Base-by-base conservation (phyloP, 2,113 vertebrate species). In the Pomatostomus ruficeps region DNA sequence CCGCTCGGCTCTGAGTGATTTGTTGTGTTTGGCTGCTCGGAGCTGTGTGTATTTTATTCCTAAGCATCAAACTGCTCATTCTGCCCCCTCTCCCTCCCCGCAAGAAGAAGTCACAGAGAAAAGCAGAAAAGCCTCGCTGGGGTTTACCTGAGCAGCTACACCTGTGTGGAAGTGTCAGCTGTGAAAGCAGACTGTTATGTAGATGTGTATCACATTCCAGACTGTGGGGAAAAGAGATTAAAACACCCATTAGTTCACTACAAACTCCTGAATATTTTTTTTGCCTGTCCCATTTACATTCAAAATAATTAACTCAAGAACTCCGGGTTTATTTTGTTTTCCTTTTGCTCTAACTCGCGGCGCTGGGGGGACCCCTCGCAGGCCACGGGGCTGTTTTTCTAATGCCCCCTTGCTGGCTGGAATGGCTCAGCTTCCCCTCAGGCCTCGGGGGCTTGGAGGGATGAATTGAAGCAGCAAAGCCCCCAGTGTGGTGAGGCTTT, bases 21-120 rank as follows among this genome's bases (percentile, higher is more conserved):
- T 89, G 95, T 89, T 91, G 91, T 91, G 85, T 95, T 96, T 91
- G 95, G 91, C 94, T 88, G 51, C 80, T 65, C 3, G 1, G 76
- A 87, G 62, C 62, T 45, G 4, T 59, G 85, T 91, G 87, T 65
- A 25, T 94, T 92, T 97, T 77, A 87, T 94, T 93, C 71, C 59
- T 66, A 20, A 93, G 87, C 88, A 78, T 85, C 52, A 7, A 83
- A 61, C 75, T 51, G 42, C 82, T 77, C 25, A 12, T 51, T 77
- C 92, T 95, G 86, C 45, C 36, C 35, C 75, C 1, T 6, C 76
- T 55, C 38, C 78, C 66, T 62, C 57, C 3, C 45, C 51, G 54
- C 70, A 46, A 66, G 51, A 65, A 67, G 40, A 87, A 86, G 42
- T 49, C 86, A 22, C 23, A 68, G 84, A 63, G 78, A 24, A 89